Evolutionary conservation across 2,888 invertebrate genomes (phyloP).

Genomic region (Macrostomum cliftonense): DNA sequence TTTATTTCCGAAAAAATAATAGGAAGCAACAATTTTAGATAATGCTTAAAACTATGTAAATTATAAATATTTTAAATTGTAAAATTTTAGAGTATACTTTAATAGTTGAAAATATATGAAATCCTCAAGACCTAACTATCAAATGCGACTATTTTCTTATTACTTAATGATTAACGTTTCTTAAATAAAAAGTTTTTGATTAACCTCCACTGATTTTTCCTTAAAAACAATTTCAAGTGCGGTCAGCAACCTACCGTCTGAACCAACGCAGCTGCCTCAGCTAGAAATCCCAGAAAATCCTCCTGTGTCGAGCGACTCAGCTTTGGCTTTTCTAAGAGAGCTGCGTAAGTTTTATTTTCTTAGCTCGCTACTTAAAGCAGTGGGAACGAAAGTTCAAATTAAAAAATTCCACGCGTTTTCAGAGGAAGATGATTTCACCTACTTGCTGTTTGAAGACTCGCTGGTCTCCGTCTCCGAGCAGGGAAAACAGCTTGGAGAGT

Average conservation of each 20-base stretch:
- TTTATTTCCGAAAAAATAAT: too few relatives aligned
- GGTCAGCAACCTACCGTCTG: background rate
- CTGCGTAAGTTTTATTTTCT: background rate
- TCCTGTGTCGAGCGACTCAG: conserved; percentile 1
- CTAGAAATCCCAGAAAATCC: conserved; percentile 1
- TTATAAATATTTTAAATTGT: too few relatives aligned
- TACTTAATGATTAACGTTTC: too few relatives aligned
- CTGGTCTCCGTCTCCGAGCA: conserved; percentile 32
- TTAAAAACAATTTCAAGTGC: background rate
- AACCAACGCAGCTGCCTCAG: conserved; percentile 1
- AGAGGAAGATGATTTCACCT: conserved; percentile 27
- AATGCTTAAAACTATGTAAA: too few relatives aligned
- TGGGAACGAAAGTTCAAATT: too few relatives aligned
- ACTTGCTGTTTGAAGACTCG: conserved; percentile 30
- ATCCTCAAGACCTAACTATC: too few relatives aligned
- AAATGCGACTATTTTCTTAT: too few relatives aligned
- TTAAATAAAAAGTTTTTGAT: too few relatives aligned
- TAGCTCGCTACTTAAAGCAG: background rate
- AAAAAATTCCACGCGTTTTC: conserved; percentile 2
- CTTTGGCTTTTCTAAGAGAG: background rate
- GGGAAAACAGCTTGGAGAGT: conserved; percentile 33
- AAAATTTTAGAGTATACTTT: too few relatives aligned
- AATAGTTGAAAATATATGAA: too few relatives aligned
- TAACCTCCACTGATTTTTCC: too few relatives aligned
- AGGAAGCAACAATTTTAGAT: too few relatives aligned